A percentile compares a stretch with the other conserved stretches of the same genome.
Conservation (phyloP, 2,888 invertebrate genomes). For the Nymphalis urticae region DNA sequence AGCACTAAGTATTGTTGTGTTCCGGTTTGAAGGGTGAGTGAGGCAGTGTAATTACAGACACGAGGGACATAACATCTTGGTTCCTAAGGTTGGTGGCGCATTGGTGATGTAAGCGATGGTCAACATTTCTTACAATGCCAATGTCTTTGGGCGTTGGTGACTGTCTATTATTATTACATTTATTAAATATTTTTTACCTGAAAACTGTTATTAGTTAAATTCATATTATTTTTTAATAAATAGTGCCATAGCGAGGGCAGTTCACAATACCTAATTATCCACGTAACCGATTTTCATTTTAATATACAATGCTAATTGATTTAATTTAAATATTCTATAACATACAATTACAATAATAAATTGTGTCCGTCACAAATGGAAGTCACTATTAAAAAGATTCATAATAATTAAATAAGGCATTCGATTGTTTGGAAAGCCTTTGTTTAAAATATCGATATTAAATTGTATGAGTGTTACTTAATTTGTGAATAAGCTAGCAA, state of each 20-base stretch:
- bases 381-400: slow-evolving; percentile 2
- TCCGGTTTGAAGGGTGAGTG: too few relatives aligned
- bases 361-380: slow-evolving; percentile 16
- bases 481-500: not conserved
- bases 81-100: too few relatives aligned
- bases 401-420: slow-evolving; percentile 3
- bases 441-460: not conserved
- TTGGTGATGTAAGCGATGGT: too few relatives aligned
- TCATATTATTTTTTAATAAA: not conserved
- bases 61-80: too few relatives aligned
- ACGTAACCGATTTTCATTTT: slow-evolving; percentile 7
- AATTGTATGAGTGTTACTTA: not conserved
- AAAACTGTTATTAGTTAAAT: not conserved
- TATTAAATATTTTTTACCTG: not conserved
- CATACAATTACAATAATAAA: slow-evolving; percentile 25
- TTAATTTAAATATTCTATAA: slow-evolving; percentile 29
- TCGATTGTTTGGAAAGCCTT: not conserved
- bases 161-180: too few relatives aligned
- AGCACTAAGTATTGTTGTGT: too few relatives aligned
- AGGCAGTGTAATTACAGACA: too few relatives aligned
- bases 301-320: slow-evolving; percentile 22
- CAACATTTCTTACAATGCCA: too few relatives aligned
- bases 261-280: slow-evolving; percentile 1
- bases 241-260: not conserved
- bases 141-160: too few relatives aligned